A percentile compares a stretch with the other conserved stretches of the same genome.
phyloP scores from a whole-genome alignment of 92 coral and sea anemone genomes.

The Heteractis magnifica region DNA sequence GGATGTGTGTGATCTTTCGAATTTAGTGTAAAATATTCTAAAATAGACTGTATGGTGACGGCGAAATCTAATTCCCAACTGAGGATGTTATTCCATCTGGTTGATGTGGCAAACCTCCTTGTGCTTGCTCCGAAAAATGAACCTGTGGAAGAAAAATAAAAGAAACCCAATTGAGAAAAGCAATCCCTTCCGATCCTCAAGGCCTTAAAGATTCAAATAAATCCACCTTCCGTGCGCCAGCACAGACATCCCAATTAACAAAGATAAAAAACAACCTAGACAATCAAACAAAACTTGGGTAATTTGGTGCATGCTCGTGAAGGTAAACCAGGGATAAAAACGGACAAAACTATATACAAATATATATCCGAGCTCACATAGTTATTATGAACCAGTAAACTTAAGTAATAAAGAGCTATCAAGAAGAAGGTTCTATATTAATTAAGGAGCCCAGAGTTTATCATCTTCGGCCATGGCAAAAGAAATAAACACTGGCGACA shows the following conservation, averaged over 20 bases:
- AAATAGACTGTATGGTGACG: constrained; percentile 7
- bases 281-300: neutral
- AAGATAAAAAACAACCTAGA: neutral
- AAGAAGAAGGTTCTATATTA: neutral
- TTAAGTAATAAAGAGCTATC: too few species aligned
- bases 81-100: constrained; percentile 70
- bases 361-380: too few species aligned
- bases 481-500: constrained; percentile 3
- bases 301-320: neutral
- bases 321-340: neutral
- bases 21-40: constrained; percentile 14
- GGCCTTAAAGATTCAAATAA: neutral
- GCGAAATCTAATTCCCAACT: constrained; percentile 36
- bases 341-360: too few species aligned
- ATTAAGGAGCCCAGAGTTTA: constrained; percentile 1
- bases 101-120: constrained; percentile 56
- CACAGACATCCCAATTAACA: constrained; percentile 4
- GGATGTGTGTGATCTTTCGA: neutral
- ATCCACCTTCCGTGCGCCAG: neutral
- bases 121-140: constrained; percentile 88
- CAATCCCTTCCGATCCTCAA: neutral
- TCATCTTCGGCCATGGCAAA: neutral
- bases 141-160: constrained; percentile 54
- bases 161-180: neutral
- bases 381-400: too few species aligned